Base-by-base conservation (phyloP, 1,140 invertebrate species). In the Drosophila lini region DNA sequence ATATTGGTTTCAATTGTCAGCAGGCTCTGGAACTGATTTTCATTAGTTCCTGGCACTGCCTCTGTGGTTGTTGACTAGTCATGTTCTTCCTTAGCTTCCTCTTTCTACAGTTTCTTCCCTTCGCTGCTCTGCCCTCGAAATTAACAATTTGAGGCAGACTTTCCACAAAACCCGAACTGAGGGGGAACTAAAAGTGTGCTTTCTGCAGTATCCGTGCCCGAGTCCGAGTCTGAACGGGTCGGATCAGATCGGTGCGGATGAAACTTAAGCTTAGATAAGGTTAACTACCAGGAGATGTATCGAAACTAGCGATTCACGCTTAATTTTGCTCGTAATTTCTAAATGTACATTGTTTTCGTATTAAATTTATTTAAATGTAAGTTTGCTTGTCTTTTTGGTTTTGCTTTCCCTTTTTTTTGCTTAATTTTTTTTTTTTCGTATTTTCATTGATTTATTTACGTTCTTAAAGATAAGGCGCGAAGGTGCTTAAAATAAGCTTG, bases 401-500 rank as follows among this genome's bases (percentile, higher is more conserved):
- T 83, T 91, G 88, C 78, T 74, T 70, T 77, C 91, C 63, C 77
- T 75, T 82, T 76, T 58, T 80, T 81, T 81, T 92, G 90, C 91
- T 92, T 55, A 44, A 44, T 70, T 74, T 84, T 89, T 44, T 89
- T 44, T 38, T 76, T 69, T 80, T 57, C 71, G 76, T 88, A 81
- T 80, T 79, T 80, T 88, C 76, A 59, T 81, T 60, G 63, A 75
- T 82, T 79, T 83, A 92, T 92, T 93, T 93, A 93, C 92, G 92
- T 93, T 93, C 93, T 93, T 93, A 94, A 94, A 94, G 94, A 94
- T 95, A 95, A 95, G 94, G 94, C 94, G 94, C 94, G 94, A 94
- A 95, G 94, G 94, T 95, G 94, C 94, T 94, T 94, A 93, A 94
- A 95, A 94, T 94, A 94, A 94, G 94, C 94, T 95, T 95, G 94